Base-by-base conservation (phyloP, 1,140 invertebrate species). In the Drosophila paulistorum region DNA sequence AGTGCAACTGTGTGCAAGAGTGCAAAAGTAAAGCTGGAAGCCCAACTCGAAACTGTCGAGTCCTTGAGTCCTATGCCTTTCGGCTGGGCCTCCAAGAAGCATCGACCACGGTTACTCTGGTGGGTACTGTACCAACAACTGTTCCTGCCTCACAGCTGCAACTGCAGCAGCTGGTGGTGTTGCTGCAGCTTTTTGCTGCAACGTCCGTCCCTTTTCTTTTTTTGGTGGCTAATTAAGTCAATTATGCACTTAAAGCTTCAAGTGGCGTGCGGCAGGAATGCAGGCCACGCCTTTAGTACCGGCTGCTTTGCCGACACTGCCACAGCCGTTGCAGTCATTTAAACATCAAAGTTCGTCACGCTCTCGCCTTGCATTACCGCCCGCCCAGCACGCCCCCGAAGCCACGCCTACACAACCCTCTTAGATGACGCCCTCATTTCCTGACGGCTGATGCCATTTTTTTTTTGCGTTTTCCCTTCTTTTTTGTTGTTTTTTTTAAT, bases 221-320 rank as follows among this genome's bases (percentile, higher is more conserved):
- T 87, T 87, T 79, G 84, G 84, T 79, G 84, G 83, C 83, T 87
- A 87, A 87, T 87, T 87, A 87, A 87, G 83, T 89, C 83, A 87
- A 87, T 87, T 87, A 89, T 87, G 83, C 83, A 87, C 83, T 87
- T 87, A 80, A 73, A 68, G 83, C 70, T 72, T 79, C 79, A 89
- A 87, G 83, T 89, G 74, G 83, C 83, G 84, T 87, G 79, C 83
- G 73, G 77, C 83, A 71, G 65, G 66, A 72, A 45, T 65, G 75
- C 71, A 71, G 64, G 74, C 81, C 67, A 41, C 62, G 57, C 51
- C 68, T 48, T 45, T 66, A 73, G 51, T 30, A 26, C 33, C 61
- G 60, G 37, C 39, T 17, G 14, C 48, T 23, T 13, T 37, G 13
- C 26, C 59, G 30, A 30, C 30, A 23, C 33, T 60, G 65, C 23